phyloP scores from a whole-genome alignment of 2,113 vertebrate genomes.

The Gallinago paraguaiae region DNA sequence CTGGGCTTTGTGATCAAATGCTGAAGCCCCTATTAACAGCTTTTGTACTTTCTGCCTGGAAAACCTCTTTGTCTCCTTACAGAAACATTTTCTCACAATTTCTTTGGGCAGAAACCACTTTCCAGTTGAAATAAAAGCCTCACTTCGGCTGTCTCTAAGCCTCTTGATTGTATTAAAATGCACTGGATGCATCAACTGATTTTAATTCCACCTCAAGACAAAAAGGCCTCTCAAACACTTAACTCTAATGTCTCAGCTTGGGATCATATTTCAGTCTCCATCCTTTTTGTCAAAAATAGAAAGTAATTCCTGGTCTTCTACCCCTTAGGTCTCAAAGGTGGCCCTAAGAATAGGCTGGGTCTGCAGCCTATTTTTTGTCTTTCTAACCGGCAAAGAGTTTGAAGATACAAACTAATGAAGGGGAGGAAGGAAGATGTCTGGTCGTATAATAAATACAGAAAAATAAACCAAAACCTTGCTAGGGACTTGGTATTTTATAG shows the following conservation, averaged over 20 bases:
- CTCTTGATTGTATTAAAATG: slow-evolving; percentile 27
- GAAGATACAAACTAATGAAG: not conserved
- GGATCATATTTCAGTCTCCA: not conserved
- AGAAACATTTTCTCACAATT: slow-evolving; percentile 38
- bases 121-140: slow-evolving; percentile 46
- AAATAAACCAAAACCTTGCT: not conserved
- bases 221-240: slow-evolving; percentile 1
- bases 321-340: not conserved
- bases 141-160: not conserved
- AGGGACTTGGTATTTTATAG: not conserved
- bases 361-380: not conserved
- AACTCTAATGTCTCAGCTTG: not conserved
- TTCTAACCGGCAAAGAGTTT: not conserved
- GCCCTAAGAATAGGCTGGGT: not conserved
- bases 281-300: not conserved
- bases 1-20: slow-evolving; percentile 44
- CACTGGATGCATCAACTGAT: slow-evolving; percentile 9
- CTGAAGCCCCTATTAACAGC: slow-evolving; percentile 15
- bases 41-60: slow-evolving; percentile 55
- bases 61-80: slow-evolving; percentile 37
- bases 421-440: not conserved
- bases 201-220: slow-evolving; percentile 21
- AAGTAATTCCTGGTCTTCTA: not conserved
- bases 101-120: slow-evolving; percentile 49
- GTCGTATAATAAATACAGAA: not conserved